phyloP scores from a whole-genome alignment of 2,113 vertebrate genomes.

The Grammomys dolichurus region DNA sequence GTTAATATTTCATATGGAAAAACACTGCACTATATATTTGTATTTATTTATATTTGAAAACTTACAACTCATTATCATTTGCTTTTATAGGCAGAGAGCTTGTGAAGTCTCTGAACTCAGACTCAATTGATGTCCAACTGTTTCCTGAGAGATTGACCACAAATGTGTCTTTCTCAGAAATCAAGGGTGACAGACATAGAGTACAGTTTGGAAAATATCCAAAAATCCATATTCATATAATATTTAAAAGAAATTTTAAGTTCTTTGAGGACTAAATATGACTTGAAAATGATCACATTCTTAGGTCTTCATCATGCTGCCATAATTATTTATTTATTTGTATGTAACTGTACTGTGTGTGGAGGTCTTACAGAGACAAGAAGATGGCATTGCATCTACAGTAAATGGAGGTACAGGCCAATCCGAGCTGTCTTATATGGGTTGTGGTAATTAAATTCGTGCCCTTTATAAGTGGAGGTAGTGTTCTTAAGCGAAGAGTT shows the following conservation, averaged over 20 bases:
- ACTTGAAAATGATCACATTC: neutral
- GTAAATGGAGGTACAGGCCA: neutral
- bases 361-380: neutral
- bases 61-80: constrained; percentile 4
- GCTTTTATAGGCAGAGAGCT: neutral
- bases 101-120: neutral
- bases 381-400: neutral
- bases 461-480: neutral
- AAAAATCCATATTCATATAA: neutral
- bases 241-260: neutral
- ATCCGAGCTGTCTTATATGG: too few relatives aligned
- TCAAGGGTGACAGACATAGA: neutral
- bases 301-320: neutral
- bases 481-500: neutral
- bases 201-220: neutral
- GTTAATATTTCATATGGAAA: neutral
- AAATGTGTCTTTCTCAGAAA: neutral
- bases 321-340: neutral
- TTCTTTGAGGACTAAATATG: neutral
- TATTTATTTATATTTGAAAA: neutral
- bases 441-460: neutral
- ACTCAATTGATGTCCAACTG: neutral
- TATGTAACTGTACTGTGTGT: neutral
- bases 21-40: neutral
- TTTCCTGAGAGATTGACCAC: neutral